Evolutionary conservation across 2,888 invertebrate genomes (phyloP).

Genomic region (Latheticus oryzae): DNA sequence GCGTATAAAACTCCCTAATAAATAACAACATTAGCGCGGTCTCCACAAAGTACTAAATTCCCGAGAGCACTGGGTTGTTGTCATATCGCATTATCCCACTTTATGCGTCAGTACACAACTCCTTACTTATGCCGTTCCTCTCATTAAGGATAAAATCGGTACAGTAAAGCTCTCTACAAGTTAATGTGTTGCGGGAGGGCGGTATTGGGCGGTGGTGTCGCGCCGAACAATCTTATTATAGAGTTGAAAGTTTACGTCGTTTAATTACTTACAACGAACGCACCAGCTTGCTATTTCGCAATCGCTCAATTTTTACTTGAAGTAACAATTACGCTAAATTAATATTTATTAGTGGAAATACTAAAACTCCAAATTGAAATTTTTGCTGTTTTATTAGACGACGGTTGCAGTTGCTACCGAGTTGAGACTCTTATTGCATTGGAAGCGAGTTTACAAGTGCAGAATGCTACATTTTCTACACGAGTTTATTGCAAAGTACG

Average conservation of each 20-base stretch:
- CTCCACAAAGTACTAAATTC: slow-evolving; percentile 36
- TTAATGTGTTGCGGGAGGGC: slow-evolving; percentile 45
- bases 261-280: slow-evolving; percentile 48
- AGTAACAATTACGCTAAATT: too few species aligned
- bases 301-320: too few species aligned
- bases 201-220: slow-evolving; percentile 44
- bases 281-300: slow-evolving; percentile 26
- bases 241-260: slow-evolving; percentile 52
- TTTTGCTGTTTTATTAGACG: too few species aligned
- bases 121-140: slow-evolving; percentile 49
- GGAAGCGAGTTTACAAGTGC: too few species aligned
- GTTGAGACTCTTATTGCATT: too few species aligned
- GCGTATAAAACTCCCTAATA: slow-evolving; percentile 33
- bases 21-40: slow-evolving; percentile 40
- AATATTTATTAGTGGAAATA: too few species aligned
- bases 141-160: slow-evolving; percentile 52
- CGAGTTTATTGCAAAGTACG: too few species aligned
- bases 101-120: slow-evolving; percentile 49
- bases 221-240: slow-evolving; percentile 52
- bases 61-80: slow-evolving; percentile 39
- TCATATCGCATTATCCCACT: slow-evolving; percentile 42
- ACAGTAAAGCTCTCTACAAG: slow-evolving; percentile 46
- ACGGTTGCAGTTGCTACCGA: too few species aligned
- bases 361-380: too few species aligned
- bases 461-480: too few species aligned